phyloP scores from a whole-genome alignment of 2,797 vertebrate species.

The Naso thynnoides region DNA sequence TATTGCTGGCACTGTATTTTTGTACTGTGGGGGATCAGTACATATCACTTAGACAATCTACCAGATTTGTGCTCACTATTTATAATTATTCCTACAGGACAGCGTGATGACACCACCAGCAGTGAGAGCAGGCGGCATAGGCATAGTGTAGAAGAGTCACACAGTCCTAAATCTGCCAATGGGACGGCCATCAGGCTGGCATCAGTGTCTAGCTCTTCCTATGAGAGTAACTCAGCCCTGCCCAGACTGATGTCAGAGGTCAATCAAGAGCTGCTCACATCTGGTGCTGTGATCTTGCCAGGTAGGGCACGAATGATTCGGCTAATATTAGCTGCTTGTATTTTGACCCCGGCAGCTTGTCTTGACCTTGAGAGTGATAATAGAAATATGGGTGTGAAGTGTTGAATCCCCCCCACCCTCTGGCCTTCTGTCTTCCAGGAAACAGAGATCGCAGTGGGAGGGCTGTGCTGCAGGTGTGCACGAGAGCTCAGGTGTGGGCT shows the following conservation, averaged over 20 bases:
- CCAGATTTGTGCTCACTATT: slow-evolving; percentile 5
- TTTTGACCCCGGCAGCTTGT: slow-evolving; percentile 11
- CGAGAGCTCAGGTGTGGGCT: slow-evolving; percentile 82
- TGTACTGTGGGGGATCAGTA: background rate
- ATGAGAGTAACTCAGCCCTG: slow-evolving; percentile 45
- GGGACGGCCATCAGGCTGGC: slow-evolving; percentile 40
- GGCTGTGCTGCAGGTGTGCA: slow-evolving; percentile 87
- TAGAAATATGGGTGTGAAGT: background rate
- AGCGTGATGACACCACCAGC: slow-evolving; percentile 53
- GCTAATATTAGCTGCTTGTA: background rate
- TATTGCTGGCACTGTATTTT: slow-evolving; percentile 29
- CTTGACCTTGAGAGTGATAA: background rate
- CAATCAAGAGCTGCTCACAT: slow-evolving; percentile 84
- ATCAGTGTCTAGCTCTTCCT: slow-evolving; percentile 30
- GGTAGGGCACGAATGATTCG: slow-evolving; percentile 73
- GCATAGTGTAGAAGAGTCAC: slow-evolving; percentile 58
- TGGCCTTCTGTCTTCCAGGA: slow-evolving; percentile 76
- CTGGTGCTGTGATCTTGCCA: slow-evolving; percentile 83
- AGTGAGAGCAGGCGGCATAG: slow-evolving; percentile 67
- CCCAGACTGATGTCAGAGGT: slow-evolving; percentile 80
- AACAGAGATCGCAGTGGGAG: slow-evolving; percentile 87
- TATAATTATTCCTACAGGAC: slow-evolving; percentile 64
- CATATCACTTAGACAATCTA: slow-evolving; percentile 15
- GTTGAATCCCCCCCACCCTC: slow-evolving; percentile 37
- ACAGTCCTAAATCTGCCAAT: slow-evolving; percentile 63